These are phyloP conservation scores for Beris morrisii DNA, from an alignment of 2,888 invertebrate species.

Conservation along the genomic window DNA sequence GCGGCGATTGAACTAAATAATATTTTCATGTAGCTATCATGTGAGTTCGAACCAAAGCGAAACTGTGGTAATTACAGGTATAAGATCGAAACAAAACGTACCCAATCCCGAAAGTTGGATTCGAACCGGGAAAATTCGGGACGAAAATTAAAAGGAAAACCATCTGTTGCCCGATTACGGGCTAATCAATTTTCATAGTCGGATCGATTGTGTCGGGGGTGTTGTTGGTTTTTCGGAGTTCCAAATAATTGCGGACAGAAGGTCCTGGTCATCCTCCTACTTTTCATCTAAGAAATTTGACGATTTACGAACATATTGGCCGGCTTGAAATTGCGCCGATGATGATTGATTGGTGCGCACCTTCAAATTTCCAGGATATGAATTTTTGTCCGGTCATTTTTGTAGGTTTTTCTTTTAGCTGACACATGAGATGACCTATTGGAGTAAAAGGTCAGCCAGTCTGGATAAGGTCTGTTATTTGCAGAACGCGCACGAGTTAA, in stretches of 20 bases:
- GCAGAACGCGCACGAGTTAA: constrained; percentile 5
- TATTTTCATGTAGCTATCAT: too few relatives aligned
- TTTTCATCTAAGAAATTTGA: constrained; percentile 10
- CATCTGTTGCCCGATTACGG: constrained; percentile 33
- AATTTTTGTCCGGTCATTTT: constrained; percentile 7
- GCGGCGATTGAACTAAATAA: too few relatives aligned
- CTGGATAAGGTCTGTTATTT: constrained; percentile 3
- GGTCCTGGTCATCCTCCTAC: constrained; percentile 9
- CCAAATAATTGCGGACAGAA: constrained; percentile 6
- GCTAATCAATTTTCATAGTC: constrained; percentile 30
- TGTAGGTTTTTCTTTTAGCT: constrained; percentile 22
- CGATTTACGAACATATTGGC: constrained; percentile 12
- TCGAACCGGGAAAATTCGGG: neutral
- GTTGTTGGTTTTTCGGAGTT: constrained; percentile 20
- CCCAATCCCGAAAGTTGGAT: neutral
- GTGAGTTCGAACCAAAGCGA: too few relatives aligned
- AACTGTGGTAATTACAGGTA: too few relatives aligned
- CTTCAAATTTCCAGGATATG: constrained; percentile 9
- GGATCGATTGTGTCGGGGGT: neutral
- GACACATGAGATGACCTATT: constrained; percentile 8
- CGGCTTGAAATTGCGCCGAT: neutral
- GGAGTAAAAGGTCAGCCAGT: too few relatives aligned
- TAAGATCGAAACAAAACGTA: too few relatives aligned
- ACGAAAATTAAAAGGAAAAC: constrained; percentile 31
- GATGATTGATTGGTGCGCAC: constrained; percentile 26